Conservation (phyloP, 2,888 invertebrate genomes). For the Ophion ellenae region DNA sequence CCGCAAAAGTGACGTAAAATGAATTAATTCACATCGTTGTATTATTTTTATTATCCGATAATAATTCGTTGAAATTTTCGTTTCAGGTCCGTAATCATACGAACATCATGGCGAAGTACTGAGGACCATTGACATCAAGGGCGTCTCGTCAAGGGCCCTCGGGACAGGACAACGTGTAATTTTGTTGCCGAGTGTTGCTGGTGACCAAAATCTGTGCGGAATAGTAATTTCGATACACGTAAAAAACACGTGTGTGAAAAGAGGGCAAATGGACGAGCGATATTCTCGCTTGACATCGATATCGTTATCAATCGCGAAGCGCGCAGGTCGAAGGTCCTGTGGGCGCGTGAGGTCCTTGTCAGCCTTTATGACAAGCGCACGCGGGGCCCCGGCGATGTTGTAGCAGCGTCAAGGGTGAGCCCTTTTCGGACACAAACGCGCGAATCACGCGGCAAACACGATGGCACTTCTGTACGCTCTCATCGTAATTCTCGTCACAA, state of each 20-base stretch:
- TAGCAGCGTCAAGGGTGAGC: conserved; percentile 56
- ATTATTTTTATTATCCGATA: neutral
- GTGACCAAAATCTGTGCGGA: conserved; percentile 43
- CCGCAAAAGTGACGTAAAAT: neutral
- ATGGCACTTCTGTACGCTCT: conserved; percentile 82
- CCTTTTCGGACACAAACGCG: neutral
- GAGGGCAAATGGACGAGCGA: conserved; percentile 42
- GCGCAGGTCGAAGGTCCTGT: neutral
- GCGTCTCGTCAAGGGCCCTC: conserved; percentile 26
- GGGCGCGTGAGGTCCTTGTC: neutral
- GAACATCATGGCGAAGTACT: conserved; percentile 28
- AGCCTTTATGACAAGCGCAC: conserved; percentile 44
- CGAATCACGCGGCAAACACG: conserved; percentile 68
- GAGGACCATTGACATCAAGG: conserved; percentile 34
- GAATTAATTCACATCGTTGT: neutral
- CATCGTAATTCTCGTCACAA: conserved; percentile 82
- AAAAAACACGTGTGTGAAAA: neutral
- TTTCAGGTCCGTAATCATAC: conserved; percentile 14
- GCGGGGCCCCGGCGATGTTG: conserved; percentile 54
- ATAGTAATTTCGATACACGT: conserved; percentile 8
- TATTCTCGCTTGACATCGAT: conserved; percentile 36
- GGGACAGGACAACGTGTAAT: conserved; percentile 47
- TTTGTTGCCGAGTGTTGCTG: conserved; percentile 32
- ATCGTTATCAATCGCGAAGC: conserved; percentile 48
- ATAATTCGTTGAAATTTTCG: conserved; percentile 1